Base-by-base conservation (phyloP, 2,888 invertebrate genomes). In the Exocentrus adspersus region DNA sequence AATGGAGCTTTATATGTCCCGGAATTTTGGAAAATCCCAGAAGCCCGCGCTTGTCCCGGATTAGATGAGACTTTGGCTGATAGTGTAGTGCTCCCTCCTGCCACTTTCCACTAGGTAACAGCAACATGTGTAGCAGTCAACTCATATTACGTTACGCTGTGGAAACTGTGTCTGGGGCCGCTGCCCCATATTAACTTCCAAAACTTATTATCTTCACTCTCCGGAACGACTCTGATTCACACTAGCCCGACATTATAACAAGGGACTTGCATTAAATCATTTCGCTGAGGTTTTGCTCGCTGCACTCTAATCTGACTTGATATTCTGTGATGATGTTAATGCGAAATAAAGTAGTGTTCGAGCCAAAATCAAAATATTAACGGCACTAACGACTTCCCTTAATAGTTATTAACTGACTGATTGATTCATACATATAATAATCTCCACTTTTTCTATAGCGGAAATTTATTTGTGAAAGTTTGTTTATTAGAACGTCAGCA, bases 1-100 rank as follows among this genome's bases (percentile, higher is more conserved):
- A 76, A 71, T 70, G 62, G 70, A 71, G 76, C 72, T 79, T 78
- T 80, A 78, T 80, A 77, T 78, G 77, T 75, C 72, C 72, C 62
- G 78, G 79, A 79, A 80, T 80, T 80, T 80, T 75, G 74, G 78
- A 76, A 81, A 80, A 80, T 79, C 80, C 80, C 77, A 72, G 72
- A 74, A 80, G 80, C 79, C 78, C 75, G 72, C 71, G 77, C 77
- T 76, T 77, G 79, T 79, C 75, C 77, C 69, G 80, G 80, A 80
- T 80, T 80, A 81, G 76, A 75, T 71, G 75, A 71, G 75, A 77
- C 73, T 75, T 32, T 72, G 71, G 66, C 72, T 76, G 77, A 74
- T 75, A 74, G 75, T 68, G 64, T 65, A 67, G 62, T 54, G 67
- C 48, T 28, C 50, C 57, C 63, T 57, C 32, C 56, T 57, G 63